phyloP scores from a whole-genome alignment of 2,888 invertebrate genomes.

The Coelopa pilipes region DNA sequence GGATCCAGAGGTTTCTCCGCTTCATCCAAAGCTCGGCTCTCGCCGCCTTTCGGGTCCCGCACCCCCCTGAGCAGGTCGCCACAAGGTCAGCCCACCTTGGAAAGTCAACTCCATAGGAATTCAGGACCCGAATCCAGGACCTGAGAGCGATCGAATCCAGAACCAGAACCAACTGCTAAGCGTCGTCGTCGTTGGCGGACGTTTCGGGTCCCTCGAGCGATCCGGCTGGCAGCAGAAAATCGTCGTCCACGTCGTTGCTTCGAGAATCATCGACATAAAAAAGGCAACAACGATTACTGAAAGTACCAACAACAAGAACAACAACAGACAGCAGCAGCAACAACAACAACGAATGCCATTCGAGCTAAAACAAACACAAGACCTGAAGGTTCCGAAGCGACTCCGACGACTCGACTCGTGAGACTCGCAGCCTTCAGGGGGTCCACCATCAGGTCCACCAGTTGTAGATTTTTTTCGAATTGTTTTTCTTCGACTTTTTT shows the following conservation, averaged over 20 bases:
- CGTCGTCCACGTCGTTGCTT: too few relatives aligned
- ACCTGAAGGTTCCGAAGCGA: neutral
- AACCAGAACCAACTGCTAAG: neutral
- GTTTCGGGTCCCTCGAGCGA: too few relatives aligned
- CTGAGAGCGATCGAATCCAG: too few relatives aligned
- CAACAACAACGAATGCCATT: slow-evolving; percentile 33
- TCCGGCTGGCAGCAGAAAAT: too few relatives aligned
- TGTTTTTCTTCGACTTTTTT: neutral
- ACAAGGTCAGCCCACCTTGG: too few relatives aligned
- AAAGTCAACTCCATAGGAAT: too few relatives aligned
- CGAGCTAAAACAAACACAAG: neutral
- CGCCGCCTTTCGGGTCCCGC: too few relatives aligned
- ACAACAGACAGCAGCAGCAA: neutral
- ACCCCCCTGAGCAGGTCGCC: too few relatives aligned
- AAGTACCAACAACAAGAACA: slow-evolving; percentile 29
- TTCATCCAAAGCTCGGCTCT: neutral
- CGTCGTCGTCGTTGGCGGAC: neutral
- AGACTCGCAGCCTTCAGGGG: slow-evolving; percentile 35
- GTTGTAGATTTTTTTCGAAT: slow-evolving; percentile 24
- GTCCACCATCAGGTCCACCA: slow-evolving; percentile 35
- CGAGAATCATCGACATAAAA: neutral
- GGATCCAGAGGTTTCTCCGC: neutral
- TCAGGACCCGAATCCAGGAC: too few relatives aligned
- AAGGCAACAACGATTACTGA: slow-evolving; percentile 24
- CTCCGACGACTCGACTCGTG: neutral